These are phyloP conservation scores for Ephestia elutella DNA, from an alignment of 1,140 invertebrate species.

Conservation along the genomic window DNA sequence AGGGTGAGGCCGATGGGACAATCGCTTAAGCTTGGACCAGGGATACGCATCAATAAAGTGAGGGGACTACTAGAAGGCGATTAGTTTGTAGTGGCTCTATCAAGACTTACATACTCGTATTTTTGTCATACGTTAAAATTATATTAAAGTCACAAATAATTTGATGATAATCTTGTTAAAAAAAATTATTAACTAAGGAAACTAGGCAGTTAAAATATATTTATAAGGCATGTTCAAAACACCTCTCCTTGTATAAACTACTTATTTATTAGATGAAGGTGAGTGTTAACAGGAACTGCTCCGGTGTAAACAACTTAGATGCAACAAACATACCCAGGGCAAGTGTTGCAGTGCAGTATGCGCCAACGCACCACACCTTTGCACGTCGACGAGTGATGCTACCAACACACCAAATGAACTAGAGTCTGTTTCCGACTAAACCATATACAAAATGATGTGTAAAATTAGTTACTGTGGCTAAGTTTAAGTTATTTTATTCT, in stretches of 20 bases:
- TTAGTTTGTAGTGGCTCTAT: too few relatives aligned
- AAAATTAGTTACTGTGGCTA: too few relatives aligned
- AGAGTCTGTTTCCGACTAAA: not conserved
- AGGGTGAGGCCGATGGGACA: not conserved
- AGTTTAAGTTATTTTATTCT: too few relatives aligned
- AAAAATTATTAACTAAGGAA: too few relatives aligned
- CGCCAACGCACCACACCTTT: slow-evolving; percentile 17
- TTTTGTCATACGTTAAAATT: too few relatives aligned
- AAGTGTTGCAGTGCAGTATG: slow-evolving; percentile 7
- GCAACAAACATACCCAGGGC: slow-evolving; percentile 10
- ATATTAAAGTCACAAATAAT: not conserved
- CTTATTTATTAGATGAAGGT: not conserved
- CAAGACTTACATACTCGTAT: too few relatives aligned
- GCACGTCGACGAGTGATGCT: slow-evolving; percentile 18
- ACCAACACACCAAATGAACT: slow-evolving; percentile 4
- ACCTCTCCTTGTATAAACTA: not conserved
- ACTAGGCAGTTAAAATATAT: too few relatives aligned
- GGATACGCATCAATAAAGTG: not conserved
- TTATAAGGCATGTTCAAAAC: too few relatives aligned
- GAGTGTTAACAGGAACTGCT: not conserved
- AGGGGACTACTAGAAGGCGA: not conserved
- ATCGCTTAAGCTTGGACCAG: not conserved
- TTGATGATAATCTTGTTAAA: not conserved
- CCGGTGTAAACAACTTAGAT: not conserved
- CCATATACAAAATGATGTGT: not conserved